Evolutionary conservation across 2,888 invertebrate species (phyloP).

Genomic region (Oasisia sp.): DNA sequence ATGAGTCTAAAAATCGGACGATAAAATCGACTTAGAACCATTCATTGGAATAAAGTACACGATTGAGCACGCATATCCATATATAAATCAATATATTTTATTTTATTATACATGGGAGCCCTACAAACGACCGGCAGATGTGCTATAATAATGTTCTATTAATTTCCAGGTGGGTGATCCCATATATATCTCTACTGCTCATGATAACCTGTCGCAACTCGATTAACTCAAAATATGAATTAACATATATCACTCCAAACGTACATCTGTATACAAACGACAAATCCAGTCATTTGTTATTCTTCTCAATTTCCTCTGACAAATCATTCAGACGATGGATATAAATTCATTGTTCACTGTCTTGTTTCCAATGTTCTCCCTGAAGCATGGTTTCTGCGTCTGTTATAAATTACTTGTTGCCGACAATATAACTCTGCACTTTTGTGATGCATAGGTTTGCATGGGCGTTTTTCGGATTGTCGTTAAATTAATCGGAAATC

Average conservation of each 20-base stretch:
- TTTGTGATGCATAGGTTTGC: conserved; percentile 12
- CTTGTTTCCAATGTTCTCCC: neutral
- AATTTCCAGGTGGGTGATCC: neutral
- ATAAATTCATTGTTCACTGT: neutral
- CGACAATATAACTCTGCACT: neutral
- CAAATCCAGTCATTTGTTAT: neutral
- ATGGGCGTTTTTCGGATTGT: neutral
- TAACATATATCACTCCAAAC: neutral
- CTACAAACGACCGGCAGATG: neutral
- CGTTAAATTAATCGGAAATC: conserved; percentile 13
- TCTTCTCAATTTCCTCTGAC: neutral
- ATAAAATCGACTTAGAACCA: too few species aligned
- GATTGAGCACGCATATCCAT: neutral
- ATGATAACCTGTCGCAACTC: neutral
- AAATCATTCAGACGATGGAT: neutral
- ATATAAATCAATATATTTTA: too few species aligned
- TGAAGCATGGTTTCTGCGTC: neutral
- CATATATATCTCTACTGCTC: neutral
- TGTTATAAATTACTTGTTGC: neutral
- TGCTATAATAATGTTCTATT: neutral
- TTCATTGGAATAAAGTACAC: neutral
- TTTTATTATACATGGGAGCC: too few species aligned
- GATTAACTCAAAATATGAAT: neutral
- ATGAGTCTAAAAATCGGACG: too few species aligned
- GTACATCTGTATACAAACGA: neutral